Evolutionary conservation across 2,888 invertebrate species (phyloP).

Genomic region (Drosophila aldrichi): DNA sequence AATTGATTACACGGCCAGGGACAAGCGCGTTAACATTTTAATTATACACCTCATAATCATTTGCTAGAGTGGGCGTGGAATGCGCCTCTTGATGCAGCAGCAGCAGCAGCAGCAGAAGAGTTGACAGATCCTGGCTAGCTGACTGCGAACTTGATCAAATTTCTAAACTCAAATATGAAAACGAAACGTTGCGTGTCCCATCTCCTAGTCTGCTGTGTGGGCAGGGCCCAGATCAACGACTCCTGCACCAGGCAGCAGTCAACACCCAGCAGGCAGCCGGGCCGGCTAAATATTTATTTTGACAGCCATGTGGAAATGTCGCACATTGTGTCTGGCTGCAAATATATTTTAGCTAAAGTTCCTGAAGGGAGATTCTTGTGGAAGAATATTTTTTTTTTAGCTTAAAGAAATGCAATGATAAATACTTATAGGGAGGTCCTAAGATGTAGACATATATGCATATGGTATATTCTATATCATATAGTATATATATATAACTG

Average conservation of each 20-base stretch:
- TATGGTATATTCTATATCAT: background rate
- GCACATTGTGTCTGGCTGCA: conserved; percentile 24
- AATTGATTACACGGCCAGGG: conserved; percentile 75
- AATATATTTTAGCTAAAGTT: background rate
- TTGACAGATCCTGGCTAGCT: conserved; percentile 14
- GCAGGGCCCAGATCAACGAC: conserved; percentile 31
- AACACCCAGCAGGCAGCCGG: conserved; percentile 9
- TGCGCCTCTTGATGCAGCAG: conserved; percentile 1
- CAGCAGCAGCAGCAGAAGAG: conserved; percentile 4
- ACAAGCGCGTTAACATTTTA: conserved; percentile 79
- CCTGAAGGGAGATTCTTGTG: background rate
- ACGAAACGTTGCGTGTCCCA: conserved; percentile 58
- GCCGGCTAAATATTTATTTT: conserved; percentile 59
- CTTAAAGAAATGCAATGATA: background rate
- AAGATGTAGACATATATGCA: background rate
- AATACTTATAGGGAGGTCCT: background rate
- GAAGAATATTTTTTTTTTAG: background rate
- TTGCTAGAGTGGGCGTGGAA: conserved; percentile 58
- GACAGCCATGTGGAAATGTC: conserved; percentile 58
- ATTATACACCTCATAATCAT: conserved; percentile 83
- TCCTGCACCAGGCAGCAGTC: conserved; percentile 8
- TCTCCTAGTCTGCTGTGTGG: conserved; percentile 34
- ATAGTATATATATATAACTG: background rate
- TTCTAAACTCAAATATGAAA: conserved; percentile 53
- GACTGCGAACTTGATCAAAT: conserved; percentile 66